Conservation (phyloP, 2,888 invertebrate genomes). For the Mayetiola destructor region DNA sequence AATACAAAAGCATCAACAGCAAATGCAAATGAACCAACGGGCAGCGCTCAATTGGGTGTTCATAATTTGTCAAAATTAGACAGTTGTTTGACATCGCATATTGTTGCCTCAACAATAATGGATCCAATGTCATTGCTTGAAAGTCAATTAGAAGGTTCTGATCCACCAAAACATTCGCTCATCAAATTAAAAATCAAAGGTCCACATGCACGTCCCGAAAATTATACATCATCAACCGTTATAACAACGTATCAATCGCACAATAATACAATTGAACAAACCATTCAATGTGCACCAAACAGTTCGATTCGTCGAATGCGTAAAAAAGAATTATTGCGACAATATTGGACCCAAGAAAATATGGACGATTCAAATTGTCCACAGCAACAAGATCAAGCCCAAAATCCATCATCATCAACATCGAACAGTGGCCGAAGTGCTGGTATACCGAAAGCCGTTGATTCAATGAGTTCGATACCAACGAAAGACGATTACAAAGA, state of each 20-base stretch:
- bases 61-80: neutral
- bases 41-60: conserved; percentile 18
- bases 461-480: conserved; percentile 75
- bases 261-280: conserved; percentile 20
- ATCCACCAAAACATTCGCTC: conserved; percentile 54
- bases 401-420: conserved; percentile 36
- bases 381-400: conserved; percentile 29
- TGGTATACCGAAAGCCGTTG: conserved; percentile 69
- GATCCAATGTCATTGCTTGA: neutral
- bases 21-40: conserved; percentile 22
- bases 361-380: conserved; percentile 57
- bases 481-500: conserved; percentile 74
- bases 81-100: neutral
- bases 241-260: conserved; percentile 28
- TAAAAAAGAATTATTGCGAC: conserved; percentile 72
- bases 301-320: conserved; percentile 71
- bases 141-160: conserved; percentile 27
- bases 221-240: conserved; percentile 47
- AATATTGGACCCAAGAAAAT: conserved; percentile 75
- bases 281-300: conserved; percentile 32
- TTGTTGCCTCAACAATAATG: neutral
- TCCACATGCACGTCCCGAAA: conserved; percentile 61
- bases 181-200: conserved; percentile 84
- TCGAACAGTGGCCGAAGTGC: conserved; percentile 36
- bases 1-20: conserved; percentile 35